A percentile compares a stretch with the other conserved stretches of the same genome.
Evolutionary conservation across 1,140 invertebrate species (phyloP).

Genomic region (Gryon sp.): DNA sequence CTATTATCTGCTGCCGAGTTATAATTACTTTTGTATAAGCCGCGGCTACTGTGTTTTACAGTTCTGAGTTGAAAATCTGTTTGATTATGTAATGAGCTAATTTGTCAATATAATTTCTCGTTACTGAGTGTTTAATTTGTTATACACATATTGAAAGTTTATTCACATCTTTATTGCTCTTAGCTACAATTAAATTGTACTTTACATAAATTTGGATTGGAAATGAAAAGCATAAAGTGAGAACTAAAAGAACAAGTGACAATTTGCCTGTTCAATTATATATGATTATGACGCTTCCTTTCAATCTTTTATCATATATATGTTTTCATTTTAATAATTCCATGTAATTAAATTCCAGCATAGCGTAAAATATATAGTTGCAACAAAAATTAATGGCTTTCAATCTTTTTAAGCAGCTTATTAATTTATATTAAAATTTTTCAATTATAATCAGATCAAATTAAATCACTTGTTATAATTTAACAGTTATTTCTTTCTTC

Average conservation of each 20-base stretch:
- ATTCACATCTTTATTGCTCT: conserved; percentile 48
- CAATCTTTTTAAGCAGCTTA: too few species aligned
- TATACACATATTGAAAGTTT: conserved; percentile 47
- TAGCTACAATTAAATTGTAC: conserved; percentile 38
- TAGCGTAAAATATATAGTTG: too few species aligned
- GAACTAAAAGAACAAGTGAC: not conserved
- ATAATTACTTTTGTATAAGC: conserved; percentile 49
- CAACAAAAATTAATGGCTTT: too few species aligned
- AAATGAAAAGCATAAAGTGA: conserved; percentile 28
- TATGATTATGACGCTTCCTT: conserved; percentile 8
- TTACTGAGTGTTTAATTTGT: conserved; percentile 44
- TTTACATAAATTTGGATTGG: conserved; percentile 52
- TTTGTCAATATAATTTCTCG: conserved; percentile 60
- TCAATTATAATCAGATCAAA: too few species aligned
- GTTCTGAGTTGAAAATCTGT: conserved; percentile 8
- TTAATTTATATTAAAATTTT: too few species aligned
- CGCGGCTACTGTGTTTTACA: conserved; percentile 39
- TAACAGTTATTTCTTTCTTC: too few species aligned
- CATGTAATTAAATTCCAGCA: too few species aligned
- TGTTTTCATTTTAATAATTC: too few species aligned
- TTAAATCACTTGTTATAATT: too few species aligned
- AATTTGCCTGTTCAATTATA: conserved; percentile 17
- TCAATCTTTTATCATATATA: not conserved
- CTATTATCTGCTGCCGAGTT: conserved; percentile 43
- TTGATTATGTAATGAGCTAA: conserved; percentile 43